Evolutionary conservation across 2,888 invertebrate genomes (phyloP), one percentile per base, ranked within the genome.

Genomic region (Cartodere bifasciata): DNA sequence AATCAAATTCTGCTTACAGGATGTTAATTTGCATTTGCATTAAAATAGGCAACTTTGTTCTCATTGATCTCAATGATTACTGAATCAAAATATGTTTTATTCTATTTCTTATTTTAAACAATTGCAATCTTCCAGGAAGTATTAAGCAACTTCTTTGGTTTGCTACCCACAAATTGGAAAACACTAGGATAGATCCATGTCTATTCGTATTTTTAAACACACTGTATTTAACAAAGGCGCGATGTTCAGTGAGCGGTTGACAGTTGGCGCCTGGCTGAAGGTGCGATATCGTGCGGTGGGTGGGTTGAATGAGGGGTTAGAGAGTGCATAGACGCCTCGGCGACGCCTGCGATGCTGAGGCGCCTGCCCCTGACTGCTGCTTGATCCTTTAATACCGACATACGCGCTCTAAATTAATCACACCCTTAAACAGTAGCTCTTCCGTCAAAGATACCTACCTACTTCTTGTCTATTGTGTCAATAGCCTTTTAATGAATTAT

Each of bases 361-460:
- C 57, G 57, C 55, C 55, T 54, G 54, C 53, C 55, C 50, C 57
- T 53, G 52, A 50, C 56, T 53, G 56, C 53, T 55, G 48, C 56
- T 55, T 55, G 56, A 60, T 58, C 59, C 58, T 54, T 58, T 59
- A 59, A 59, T 60, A 57, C 56, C 55, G 52, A 57, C 58, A 56
- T 58, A 57, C 58, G 55, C 57, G 57, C 47, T 48, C 50, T 53
- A 60, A 58, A 60, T 60, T 60, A 60, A 60, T 60, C 58, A 58
- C 58, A 53, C 52, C 35, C 38, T 30, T 37, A 34, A 35, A 37
- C 29, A 29, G 31, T 16, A 3, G 20, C 16, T 22, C 27, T 35
- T 27, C 13, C 28, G 16, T 7, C 39, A 35, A 25, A 41, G 38
- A 42, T 41, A 42, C 42, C 36, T 38, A 37, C 33, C 33, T 40